Evolutionary conservation across 2,888 invertebrate species (phyloP).

Genomic region (Drosophila mimetica): DNA sequence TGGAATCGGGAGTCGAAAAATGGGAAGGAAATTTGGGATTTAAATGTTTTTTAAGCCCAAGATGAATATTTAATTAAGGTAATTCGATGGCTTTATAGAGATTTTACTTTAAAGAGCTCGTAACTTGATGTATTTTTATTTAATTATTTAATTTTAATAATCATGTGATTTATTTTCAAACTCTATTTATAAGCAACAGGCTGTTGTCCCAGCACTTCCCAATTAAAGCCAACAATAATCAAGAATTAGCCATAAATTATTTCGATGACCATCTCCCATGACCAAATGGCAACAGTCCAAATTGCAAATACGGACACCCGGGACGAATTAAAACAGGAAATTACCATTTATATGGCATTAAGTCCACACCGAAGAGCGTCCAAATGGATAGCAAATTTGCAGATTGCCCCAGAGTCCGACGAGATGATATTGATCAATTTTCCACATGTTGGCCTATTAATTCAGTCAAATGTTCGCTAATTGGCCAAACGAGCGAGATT

Average conservation of each 20-base stretch:
- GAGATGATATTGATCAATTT: constrained; percentile 25
- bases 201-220: not conserved
- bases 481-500: constrained; percentile 23
- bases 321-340: constrained; percentile 53
- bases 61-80: constrained; percentile 16
- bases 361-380: constrained; percentile 21
- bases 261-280: constrained; percentile 4
- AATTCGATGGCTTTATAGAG: not conserved
- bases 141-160: not conserved
- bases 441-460: constrained; percentile 37
- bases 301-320: constrained; percentile 27
- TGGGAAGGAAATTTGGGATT: not conserved
- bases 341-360: constrained; percentile 53
- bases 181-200: constrained; percentile 12
- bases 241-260: constrained; percentile 29
- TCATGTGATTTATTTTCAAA: not conserved
- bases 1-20: constrained; percentile 4
- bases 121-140: not conserved
- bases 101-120: not conserved
- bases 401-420: constrained; percentile 11
- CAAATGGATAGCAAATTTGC: not conserved
- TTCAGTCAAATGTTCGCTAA: constrained; percentile 25
- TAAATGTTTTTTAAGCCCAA: constrained; percentile 6
- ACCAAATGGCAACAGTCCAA: constrained; percentile 3
- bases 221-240: not conserved